phyloP scores from a whole-genome alignment of 2,113 vertebrate species.

The Ginglymostoma cirratum region DNA sequence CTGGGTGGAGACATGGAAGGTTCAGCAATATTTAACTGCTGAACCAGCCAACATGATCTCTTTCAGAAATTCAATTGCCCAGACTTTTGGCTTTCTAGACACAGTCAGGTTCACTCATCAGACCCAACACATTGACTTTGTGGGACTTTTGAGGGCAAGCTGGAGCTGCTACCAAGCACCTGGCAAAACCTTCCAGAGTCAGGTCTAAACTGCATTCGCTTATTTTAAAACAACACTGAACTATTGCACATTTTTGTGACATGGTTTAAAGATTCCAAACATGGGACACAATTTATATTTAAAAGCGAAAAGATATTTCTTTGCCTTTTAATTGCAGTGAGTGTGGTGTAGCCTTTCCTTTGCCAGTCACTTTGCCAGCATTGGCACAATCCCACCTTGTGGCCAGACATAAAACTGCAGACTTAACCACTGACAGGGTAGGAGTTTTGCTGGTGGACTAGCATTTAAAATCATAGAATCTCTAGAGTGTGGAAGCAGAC shows the following conservation, averaged over 20 bases:
- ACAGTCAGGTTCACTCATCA: too few species aligned
- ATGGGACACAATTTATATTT: not conserved
- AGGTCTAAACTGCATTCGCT: not conserved
- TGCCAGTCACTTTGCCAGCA: not conserved
- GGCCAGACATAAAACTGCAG: not conserved
- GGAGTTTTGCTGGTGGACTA: too few species aligned
- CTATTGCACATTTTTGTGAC: not conserved
- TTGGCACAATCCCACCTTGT: not conserved
- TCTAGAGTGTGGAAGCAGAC: too few species aligned
- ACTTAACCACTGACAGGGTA: not conserved
- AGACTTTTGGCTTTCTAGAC: too few species aligned
- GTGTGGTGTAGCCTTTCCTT: not conserved
- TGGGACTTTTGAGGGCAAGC: not conserved
- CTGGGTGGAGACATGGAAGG: not conserved
- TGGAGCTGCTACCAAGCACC: not conserved
- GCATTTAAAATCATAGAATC: too few species aligned
- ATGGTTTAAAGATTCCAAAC: not conserved
- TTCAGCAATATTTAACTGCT: not conserved
- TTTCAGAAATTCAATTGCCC: too few species aligned
- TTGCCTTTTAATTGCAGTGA: not conserved
- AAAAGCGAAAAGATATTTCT: not conserved
- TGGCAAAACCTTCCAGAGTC: not conserved
- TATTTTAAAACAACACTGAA: not conserved
- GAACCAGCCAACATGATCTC: not conserved
- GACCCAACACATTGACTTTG: too few species aligned